Base-by-base conservation (phyloP, 2,113 vertebrate species). In the Fukomys damarensis region DNA sequence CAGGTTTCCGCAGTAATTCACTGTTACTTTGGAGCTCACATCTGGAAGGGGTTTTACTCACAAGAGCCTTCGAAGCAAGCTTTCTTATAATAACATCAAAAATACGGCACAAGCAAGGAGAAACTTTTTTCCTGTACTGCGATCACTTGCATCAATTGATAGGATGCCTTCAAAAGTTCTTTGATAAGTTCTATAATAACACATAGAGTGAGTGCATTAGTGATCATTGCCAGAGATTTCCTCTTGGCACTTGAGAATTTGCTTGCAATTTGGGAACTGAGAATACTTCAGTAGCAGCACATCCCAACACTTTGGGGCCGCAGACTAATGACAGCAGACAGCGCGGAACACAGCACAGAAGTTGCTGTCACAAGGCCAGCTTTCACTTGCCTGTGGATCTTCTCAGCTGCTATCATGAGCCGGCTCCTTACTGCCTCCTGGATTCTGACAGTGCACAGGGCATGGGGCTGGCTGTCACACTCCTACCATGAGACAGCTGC, bases 221-320 rank as follows among this genome's bases (percentile, higher is more conserved):
- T 88, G 52, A 66, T 32, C 32, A 70, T 66, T 61, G 49, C 26
- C 5, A 22, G 74, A 74, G 83, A 83, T 94, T 93, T 88, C 22
- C 14, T 86, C 43, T 79, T n/a, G 52, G 72, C 86, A 76, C 54
- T 88, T 72, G 56, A 92, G 87, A 87, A 92, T 70, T 82, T 77
- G 41, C 79, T 95, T 94, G 66, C 30, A 88, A 38, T 61, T 92
- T 84, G 46, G 72, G 66, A 80, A 63, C 59, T 92, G 86, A 79
- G 94, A 77, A 77, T 91, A 88, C 70, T 63, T 91, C 70, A 26
- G 72, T 65, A 91, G 35, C 49, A 91, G 38, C 43, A 22, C 7
- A 38, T 92, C 83, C 52, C 87, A 65, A 85, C 30, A n/a, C 12
- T 66, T 61, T 61, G 19, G 65, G 54, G 43, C 38, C 61, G 77